Evolutionary conservation across 2,888 invertebrate species (phyloP).

Genomic region (Physocephala rufipes): DNA sequence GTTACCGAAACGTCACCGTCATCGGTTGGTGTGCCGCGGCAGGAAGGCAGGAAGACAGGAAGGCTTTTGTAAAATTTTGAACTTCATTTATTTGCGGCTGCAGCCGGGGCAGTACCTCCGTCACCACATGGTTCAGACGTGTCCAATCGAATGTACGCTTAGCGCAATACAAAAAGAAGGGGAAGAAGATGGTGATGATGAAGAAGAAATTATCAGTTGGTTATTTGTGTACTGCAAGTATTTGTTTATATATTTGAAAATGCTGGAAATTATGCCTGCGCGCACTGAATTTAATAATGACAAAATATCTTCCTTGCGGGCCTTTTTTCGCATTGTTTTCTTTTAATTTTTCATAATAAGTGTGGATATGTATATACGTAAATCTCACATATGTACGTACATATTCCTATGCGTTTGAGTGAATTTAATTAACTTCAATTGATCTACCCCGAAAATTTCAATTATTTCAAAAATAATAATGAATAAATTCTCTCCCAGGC

Average conservation of each 20-base stretch:
- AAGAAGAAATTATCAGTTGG: background rate
- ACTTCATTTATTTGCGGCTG: background rate
- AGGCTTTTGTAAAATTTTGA: background rate
- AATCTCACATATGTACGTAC: background rate
- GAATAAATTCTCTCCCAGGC: slow-evolving; percentile 37
- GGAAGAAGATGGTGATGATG: background rate
- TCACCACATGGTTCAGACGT: background rate
- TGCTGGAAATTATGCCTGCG: background rate
- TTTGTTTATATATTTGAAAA: too few relatives aligned
- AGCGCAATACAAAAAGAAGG: background rate
- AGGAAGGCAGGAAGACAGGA: background rate
- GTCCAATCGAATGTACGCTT: slow-evolving; percentile 13
- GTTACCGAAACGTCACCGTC: background rate
- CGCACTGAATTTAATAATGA: background rate
- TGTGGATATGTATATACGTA: too few relatives aligned
- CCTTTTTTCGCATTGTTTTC: slow-evolving; percentile 10
- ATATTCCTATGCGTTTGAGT: slow-evolving; percentile 56
- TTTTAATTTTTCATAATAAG: too few relatives aligned
- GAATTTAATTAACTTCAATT: slow-evolving; percentile 67
- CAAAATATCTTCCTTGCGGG: background rate
- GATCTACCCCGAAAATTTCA: slow-evolving; percentile 53
- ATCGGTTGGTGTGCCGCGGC: background rate
- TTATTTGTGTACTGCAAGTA: too few relatives aligned
- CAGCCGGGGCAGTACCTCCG: slow-evolving; percentile 3
- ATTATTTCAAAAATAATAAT: slow-evolving; percentile 34